Evolutionary conservation across 2,888 invertebrate species (phyloP), one percentile per base, ranked within the genome.

Genomic region (Cryptocephalus moraei): DNA sequence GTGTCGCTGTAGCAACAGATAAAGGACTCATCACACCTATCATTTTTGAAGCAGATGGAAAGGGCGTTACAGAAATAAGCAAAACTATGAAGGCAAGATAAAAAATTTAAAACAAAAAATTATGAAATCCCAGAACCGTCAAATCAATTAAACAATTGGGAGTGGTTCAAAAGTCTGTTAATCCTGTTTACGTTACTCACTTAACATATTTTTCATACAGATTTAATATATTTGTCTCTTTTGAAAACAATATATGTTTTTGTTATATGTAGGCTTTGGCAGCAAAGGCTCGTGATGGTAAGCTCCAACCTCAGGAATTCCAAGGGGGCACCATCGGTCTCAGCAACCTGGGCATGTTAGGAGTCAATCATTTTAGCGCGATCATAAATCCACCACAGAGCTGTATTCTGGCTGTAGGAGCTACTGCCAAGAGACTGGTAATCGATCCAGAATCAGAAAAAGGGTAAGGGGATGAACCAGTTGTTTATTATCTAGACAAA

Each of bases 311-410:
- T 0, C 84, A 91, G 39, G 96, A 97, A 72, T 96, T 91, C 74
- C 92, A 92, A 79, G 96, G 96, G 10, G 96, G 96, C 54, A 94
- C 94, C 8, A 86, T 97, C 56, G 90, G 91, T 11, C 81, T 97
- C 1, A 95, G 94, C 10, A 96, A 96, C 73, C 75, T 97, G 54
- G 95, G 95, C 59, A 95, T 95, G 95, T 94, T 84, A 69, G 86
- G 86, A 54, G 80, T 93, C 39, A 86, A 86, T 55, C 81, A 84
- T 65, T 96, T 96, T 72, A 81, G 85, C 60, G 95, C 95, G 14
- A 92, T 97, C 53, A 89, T 97, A 51, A 95, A 95, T 72, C 96
- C 96, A 32, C 96, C 96, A 8, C 95, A 95, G 73, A 86, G 93
- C 1, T 84, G 91, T 64, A 96, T 96, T 64, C 73, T 97, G 55